Evolutionary conservation across 2,797 vertebrate genomes (phyloP), one percentile per base, ranked within the genome.

Genomic region (Coranthus polyacanthus): DNA sequence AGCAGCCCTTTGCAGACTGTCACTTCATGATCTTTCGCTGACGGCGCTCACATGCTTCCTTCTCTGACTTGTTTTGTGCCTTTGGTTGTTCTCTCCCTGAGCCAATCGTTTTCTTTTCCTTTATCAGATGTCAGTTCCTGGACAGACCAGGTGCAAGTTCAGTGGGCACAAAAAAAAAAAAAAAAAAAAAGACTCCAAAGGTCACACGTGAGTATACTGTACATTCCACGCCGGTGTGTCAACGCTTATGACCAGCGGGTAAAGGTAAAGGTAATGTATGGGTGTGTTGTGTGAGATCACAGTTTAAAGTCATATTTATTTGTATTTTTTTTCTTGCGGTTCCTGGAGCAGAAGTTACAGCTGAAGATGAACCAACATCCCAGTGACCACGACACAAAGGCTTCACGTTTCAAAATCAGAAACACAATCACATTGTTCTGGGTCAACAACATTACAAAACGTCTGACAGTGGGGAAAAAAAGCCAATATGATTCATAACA

Each of bases 181-280:
- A n/a, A n/a, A n/a, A n/a, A n/a, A n/a, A n/a, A 32, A 37, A 26
- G 22, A 60, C 57, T 84, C 79, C 83, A 89, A 91, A 91, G 85
- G 61, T 43, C 84, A 82, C n/a, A 1, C 1, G 3, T 20, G 10
- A 17, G 22, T 18, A 9, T 38, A 32, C 17, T 16, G 5, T 42
- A 26, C 20, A 6, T 9, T 16, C 18, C 38, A 38, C 12, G 12
- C 17, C 2, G 0, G 5, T 13, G 38, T 11, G 34, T 5, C 45
- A 15, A 39, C 6, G 2, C 38, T 12, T 39, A 6, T 41, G 13
- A n/a, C 38, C 13, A 41, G n/a, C 29, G 11, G 12, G 0, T 5
- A 21, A 18, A 53, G 0, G 2, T 39, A n/a, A 39, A 6, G 7
- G 15, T 15, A 16, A 15, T n/a, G 38, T 6, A 41, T 15, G 13